Percentiles rank a stretch among this genome's conserved stretches.
These are phyloP conservation scores for Phylloscopus whistleri DNA, from an alignment of 2,113 vertebrate genomes.

Conservation along the genomic window DNA sequence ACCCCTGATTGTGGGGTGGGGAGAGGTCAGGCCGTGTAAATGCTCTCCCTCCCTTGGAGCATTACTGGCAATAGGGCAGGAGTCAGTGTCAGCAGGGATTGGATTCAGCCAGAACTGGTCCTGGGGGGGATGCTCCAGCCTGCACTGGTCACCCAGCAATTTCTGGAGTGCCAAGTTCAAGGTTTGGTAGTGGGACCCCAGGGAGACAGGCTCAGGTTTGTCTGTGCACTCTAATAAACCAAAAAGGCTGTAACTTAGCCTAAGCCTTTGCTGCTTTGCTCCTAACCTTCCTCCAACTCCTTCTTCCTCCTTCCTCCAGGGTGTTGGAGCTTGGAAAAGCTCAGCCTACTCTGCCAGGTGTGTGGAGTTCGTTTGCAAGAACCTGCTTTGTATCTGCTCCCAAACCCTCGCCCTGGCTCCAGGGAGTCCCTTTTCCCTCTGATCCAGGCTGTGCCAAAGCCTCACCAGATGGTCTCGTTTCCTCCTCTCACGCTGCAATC, in stretches of 20 bases:
- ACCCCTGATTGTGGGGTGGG: accelerated
- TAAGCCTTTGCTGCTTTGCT: background rate
- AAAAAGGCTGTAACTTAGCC: background rate
- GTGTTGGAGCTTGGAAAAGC: background rate
- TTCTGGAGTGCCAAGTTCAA: background rate
- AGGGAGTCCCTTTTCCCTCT: background rate
- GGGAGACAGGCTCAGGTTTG: background rate
- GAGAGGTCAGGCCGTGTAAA: accelerated
- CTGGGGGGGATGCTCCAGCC: background rate
- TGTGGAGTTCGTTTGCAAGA: background rate
- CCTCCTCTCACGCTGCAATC: background rate
- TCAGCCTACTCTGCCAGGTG: background rate
- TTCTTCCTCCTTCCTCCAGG: background rate
- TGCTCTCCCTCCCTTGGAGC: no score
- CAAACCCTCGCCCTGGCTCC: accelerated
- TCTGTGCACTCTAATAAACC: background rate
- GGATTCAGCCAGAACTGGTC: background rate
- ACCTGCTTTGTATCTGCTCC: background rate
- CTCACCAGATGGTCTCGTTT: background rate
- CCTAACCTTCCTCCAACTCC: background rate
- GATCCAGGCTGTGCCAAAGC: background rate
- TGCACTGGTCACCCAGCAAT: accelerated
- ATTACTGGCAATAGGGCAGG: background rate
- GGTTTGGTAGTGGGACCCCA: accelerated
- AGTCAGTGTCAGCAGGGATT: background rate